Conservation (phyloP, 2,888 invertebrate species). For the Cerastoderma edule region DNA sequence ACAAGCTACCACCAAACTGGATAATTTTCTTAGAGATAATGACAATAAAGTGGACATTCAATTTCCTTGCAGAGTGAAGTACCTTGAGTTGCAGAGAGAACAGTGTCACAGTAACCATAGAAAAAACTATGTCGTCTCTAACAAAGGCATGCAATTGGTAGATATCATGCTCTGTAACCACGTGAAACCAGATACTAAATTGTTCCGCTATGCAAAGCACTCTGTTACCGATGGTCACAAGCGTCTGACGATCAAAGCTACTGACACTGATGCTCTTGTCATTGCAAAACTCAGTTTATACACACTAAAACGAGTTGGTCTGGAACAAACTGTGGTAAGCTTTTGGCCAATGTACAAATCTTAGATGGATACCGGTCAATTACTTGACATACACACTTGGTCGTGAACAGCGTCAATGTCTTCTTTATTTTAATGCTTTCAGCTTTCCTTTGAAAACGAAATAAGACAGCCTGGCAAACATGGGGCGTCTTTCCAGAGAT, state of each 20-base stretch:
- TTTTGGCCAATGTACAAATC: conserved; percentile 51
- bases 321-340: conserved; percentile 52
- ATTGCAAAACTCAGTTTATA: conserved; percentile 28
- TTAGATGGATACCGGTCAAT: conserved; percentile 59
- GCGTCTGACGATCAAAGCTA: conserved; percentile 37
- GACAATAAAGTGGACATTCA: conserved; percentile 57
- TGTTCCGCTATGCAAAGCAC: conserved; percentile 42
- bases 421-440: conserved; percentile 63
- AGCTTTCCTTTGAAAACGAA: conserved; percentile 60
- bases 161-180: conserved; percentile 24
- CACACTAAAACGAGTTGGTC: conserved; percentile 28
- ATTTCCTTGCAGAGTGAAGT: conserved; percentile 50
- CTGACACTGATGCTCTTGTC: conserved; percentile 46
- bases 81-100: conserved; percentile 2
- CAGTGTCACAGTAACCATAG: not conserved
- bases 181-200: conserved; percentile 36
- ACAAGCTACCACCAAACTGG: conserved; percentile 52
- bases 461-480: conserved; percentile 62
- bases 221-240: conserved; percentile 28
- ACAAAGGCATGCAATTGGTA: not conserved
- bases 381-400: conserved; percentile 47
- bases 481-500: conserved; percentile 54
- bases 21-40: conserved; percentile 36
- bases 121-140: conserved; percentile 8
- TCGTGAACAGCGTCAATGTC: conserved; percentile 41